phyloP scores from a whole-genome alignment of 2,113 vertebrate genomes.

The Arvicanthis niloticus region DNA sequence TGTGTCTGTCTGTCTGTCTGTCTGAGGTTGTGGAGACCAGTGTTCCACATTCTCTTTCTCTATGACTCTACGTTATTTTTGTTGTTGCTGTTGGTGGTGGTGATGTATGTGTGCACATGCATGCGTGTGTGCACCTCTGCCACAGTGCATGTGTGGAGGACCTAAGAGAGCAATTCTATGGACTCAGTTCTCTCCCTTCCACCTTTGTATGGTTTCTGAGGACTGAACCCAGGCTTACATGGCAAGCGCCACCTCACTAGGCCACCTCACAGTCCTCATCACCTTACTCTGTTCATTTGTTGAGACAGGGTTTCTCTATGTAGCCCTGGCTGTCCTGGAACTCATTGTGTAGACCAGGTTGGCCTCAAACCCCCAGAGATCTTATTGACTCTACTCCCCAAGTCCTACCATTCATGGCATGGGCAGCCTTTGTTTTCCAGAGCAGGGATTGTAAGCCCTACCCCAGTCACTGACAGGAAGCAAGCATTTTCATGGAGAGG shows the following conservation, averaged over 20 bases:
- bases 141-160: neutral
- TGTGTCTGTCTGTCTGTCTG: too few relatives aligned
- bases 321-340: neutral
- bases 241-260: neutral
- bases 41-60: neutral
- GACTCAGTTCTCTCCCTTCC: neutral
- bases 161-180: neutral
- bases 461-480: neutral
- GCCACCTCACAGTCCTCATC: neutral
- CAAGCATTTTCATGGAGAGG: neutral
- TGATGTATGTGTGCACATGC: too few relatives aligned
- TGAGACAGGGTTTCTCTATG: neutral
- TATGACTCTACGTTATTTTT: neutral
- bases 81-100: neutral
- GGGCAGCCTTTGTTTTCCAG: neutral
- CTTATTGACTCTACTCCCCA: neutral
- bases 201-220: neutral
- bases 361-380: neutral
- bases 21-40: neutral
- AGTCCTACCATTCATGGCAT: too few relatives aligned
- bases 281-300: neutral
- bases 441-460: neutral
- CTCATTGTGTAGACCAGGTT: neutral
- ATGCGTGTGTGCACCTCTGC: neutral
- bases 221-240: neutral